Evolutionary conservation across 2,113 vertebrate genomes (phyloP).

Genomic region (Numida meleagris): DNA sequence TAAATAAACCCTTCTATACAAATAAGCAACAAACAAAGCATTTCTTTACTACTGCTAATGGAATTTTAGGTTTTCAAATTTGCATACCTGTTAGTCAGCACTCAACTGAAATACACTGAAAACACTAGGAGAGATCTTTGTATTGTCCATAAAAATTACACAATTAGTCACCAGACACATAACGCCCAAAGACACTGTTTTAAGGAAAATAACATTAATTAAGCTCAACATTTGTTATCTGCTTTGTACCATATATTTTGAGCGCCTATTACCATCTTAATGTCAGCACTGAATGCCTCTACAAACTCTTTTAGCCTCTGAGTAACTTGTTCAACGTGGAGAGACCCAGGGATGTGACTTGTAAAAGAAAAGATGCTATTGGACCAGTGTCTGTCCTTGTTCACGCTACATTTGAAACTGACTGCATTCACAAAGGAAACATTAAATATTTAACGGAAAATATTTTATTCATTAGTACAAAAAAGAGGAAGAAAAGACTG

Average conservation of each 20-base stretch:
- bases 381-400: background rate
- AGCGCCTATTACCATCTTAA: background rate
- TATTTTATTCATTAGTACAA: background rate
- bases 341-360: background rate
- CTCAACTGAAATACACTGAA: background rate
- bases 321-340: background rate
- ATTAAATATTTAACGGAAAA: background rate
- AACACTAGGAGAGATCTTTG: background rate
- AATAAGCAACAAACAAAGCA: background rate
- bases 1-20: background rate
- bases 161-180: background rate
- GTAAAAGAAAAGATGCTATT: background rate
- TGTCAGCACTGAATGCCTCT: background rate
- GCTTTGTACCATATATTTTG: background rate
- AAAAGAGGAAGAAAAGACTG: background rate
- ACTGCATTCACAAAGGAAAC: background rate
- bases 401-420: background rate
- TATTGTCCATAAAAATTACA: background rate
- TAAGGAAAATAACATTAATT: background rate
- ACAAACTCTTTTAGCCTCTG: background rate
- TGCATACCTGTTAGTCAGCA: background rate
- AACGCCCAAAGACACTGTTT: background rate
- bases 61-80: background rate
- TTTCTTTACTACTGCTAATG: conserved; percentile 26
- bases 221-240: background rate